Base-by-base conservation (phyloP, 1,140 invertebrate species). In the Rhagoletis pomonella region DNA sequence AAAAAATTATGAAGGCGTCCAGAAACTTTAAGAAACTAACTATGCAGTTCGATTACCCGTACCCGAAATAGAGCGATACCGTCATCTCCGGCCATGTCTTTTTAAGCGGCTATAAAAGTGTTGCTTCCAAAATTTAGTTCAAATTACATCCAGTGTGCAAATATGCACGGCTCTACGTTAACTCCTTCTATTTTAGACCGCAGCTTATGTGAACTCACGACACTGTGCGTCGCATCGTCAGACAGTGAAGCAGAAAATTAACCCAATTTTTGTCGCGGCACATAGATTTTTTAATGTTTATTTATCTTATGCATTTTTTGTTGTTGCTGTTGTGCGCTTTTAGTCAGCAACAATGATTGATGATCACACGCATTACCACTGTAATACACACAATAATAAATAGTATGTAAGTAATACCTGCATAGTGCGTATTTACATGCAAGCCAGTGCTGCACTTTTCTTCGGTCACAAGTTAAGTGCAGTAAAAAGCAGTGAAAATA, bases 401-500 rank as follows among this genome's bases (percentile, higher is more conserved):
- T n/a, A n/a, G n/a, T n/a, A n/a, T n/a, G n/a, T n/a, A n/a, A n/a
- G 4, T 55, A 62, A n/a, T 62, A n/a, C 60, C 29, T 39, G 64
- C n/a, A 19, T 29, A 12, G 19, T 67, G 1, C 29, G 29, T 67
- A 17, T 5, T 55, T 47, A 42, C 44, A n/a, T n/a, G n/a, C n/a
- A n/a, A n/a, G n/a, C n/a, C n/a, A n/a, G 47, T 12, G 3, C 17
- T 77, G 69, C 69, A n/a, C 5, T 17, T n/a, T n/a, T n/a, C 73
- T 3, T 2, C 44, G n/a, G 7, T 2, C 1, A 81, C 4, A 81
- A 55, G 50, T 19, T 3, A 81, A 81, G 50, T 55, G 50, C 12
- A 81, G 7, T 10, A 81, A 81, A 81, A 81, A 81, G 73, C 73
- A 81, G 73, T 81, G 73, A 55, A 81, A 81, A 81, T 55, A 81